A percentile compares a stretch with the other conserved stretches of the same genome.
phyloP scores from a whole-genome alignment of 2,113 vertebrate genomes.

The Irena cyanogastra region DNA sequence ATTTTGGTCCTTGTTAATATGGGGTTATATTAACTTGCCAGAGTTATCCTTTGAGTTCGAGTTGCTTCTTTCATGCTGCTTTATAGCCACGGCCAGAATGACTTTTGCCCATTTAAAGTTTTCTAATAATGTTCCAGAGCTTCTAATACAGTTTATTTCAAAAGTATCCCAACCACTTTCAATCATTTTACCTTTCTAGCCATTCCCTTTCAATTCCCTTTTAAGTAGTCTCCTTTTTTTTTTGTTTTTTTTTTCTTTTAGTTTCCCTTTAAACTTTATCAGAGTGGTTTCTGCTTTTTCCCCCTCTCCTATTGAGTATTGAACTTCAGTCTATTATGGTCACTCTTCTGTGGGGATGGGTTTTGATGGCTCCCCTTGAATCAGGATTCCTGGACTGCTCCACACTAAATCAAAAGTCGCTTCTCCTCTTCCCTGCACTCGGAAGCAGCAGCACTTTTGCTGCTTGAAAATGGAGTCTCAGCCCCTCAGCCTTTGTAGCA shows the following conservation, averaged over 20 bases:
- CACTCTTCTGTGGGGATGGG: neutral
- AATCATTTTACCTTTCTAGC: neutral
- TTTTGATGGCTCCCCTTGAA: neutral
- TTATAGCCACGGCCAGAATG: neutral
- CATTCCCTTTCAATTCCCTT: slow-evolving; percentile 3
- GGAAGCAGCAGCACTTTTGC: neutral
- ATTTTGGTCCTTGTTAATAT: neutral
- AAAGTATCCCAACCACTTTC: neutral
- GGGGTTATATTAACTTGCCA: neutral
- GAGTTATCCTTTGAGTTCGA: neutral
- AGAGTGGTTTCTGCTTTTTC: neutral
- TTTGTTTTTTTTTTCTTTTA: neutral
- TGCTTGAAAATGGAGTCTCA: neutral
- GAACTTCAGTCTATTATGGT: neutral
- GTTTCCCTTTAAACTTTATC: slow-evolving; percentile 6
- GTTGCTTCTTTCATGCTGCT: neutral
- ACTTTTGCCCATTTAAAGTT: slow-evolving; percentile 8
- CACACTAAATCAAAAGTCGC: neutral
- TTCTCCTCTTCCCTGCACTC: neutral
- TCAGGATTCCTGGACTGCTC: neutral
- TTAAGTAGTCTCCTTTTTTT: neutral
- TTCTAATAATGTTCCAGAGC: neutral
- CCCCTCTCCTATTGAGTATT: neutral
- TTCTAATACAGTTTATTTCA: neutral
- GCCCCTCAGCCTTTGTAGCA: neutral